phyloP scores from a whole-genome alignment of 1,140 invertebrate species.

The Triops longicaudatus region DNA sequence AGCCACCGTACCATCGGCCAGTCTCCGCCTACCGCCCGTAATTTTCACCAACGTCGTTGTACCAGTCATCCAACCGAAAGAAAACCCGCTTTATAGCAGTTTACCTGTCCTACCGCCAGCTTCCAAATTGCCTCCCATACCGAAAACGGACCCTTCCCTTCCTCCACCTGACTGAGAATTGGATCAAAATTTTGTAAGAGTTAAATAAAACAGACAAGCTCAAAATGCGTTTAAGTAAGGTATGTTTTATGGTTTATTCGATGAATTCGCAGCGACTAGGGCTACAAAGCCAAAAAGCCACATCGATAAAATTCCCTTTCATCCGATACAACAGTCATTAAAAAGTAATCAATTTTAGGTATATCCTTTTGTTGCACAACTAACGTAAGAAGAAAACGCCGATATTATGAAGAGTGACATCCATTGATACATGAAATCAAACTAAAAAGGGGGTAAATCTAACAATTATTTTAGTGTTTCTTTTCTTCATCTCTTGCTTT shows the following conservation, averaged over 20 bases:
- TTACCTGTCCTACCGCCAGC: not conserved
- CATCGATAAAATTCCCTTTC: not conserved
- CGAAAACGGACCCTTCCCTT: not conserved
- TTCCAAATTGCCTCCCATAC: constrained; percentile 4
- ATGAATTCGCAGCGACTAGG: not conserved
- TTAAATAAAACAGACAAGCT: no score
- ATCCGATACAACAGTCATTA: not conserved
- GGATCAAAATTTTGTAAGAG: not conserved
- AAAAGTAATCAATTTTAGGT: not conserved
- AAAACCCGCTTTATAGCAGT: not conserved
- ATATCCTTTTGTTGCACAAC: no score
- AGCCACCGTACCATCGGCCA: not conserved
- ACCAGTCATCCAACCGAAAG: not conserved
- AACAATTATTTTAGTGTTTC: no score
- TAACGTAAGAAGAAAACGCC: no score
- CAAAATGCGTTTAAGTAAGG: not conserved
- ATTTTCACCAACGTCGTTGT: not conserved
- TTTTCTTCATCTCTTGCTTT: no score
- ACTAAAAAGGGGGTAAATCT: no score
- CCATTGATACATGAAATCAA: no score
- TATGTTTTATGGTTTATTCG: not conserved
- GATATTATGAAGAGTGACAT: no score
- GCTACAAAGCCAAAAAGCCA: constrained; percentile 13
- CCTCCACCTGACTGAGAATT: not conserved
- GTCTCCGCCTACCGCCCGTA: not conserved